These are phyloP conservation scores for Prorops nasuta DNA, from an alignment of 1,140 invertebrate species.

Conservation along the genomic window DNA sequence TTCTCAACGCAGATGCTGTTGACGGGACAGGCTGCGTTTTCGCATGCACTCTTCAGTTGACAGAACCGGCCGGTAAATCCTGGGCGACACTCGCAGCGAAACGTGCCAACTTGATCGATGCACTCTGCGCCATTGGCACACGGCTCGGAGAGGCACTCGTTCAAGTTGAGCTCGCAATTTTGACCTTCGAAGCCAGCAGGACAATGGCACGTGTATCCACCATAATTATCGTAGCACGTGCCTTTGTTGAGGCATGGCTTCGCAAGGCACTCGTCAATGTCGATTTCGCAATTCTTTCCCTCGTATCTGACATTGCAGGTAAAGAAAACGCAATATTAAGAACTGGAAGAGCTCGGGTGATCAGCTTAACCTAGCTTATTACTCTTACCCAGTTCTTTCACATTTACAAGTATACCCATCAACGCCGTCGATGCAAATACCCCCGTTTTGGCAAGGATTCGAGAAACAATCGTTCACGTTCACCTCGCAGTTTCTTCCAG, in stretches of 20 bases:
- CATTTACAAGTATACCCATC: constrained; percentile 81
- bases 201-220: constrained; percentile 81
- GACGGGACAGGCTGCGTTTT: constrained; percentile 54
- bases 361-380: background rate
- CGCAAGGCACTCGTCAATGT: constrained; percentile 80
- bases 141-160: constrained; percentile 67
- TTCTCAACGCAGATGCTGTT: constrained; percentile 60
- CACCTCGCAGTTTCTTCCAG: constrained; percentile 63
- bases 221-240: constrained; percentile 76
- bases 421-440: constrained; percentile 74
- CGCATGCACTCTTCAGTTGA: constrained; percentile 55
- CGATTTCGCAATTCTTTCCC: constrained; percentile 75
- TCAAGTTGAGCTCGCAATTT: constrained; percentile 68
- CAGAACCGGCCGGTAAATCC: constrained; percentile 64
- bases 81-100: constrained; percentile 56
- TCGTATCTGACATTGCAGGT: constrained; percentile 73
- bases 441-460: constrained; percentile 80
- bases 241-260: constrained; percentile 77
- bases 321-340: background rate
- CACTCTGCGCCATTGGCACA: constrained; percentile 70
- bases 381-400: constrained; percentile 62
- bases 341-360: constrained; percentile 6
- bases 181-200: constrained; percentile 76
- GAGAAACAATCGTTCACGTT: constrained; percentile 71
- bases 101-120: constrained; percentile 59